A percentile compares a stretch with the other conserved stretches of the same genome.
Evolutionary conservation across 2,888 invertebrate genomes (phyloP).

Genomic region (Euplagia quadripunctaria): DNA sequence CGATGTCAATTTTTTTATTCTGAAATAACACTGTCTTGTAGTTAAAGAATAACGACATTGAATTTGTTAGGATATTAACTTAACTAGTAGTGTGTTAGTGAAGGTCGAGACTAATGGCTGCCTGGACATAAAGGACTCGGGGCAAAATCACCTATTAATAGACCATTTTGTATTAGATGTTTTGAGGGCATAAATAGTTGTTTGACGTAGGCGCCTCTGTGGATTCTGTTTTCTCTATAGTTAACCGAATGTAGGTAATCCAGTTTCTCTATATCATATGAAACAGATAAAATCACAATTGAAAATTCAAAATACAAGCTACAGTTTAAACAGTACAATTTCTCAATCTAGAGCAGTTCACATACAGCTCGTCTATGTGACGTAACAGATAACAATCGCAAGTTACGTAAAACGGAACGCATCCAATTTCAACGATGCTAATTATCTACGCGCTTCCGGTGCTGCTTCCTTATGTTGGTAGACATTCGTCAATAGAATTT

Average conservation of each 20-base stretch:
- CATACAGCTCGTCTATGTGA: constrained; percentile 46
- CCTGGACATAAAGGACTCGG: too few species aligned
- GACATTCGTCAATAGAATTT: constrained; percentile 15
- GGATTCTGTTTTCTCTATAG: too few species aligned
- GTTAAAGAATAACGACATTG: too few species aligned
- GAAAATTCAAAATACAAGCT: constrained; percentile 19
- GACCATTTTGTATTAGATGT: too few species aligned
- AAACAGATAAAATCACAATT: constrained; percentile 19
- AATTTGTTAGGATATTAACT: too few species aligned
- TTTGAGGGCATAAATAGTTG: too few species aligned
- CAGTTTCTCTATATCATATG: constrained; percentile 9
- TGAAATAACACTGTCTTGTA: too few species aligned
- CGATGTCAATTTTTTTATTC: too few species aligned
- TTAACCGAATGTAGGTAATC: not conserved
- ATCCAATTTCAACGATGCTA: constrained; percentile 39
- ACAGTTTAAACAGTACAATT: constrained; percentile 34
- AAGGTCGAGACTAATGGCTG: too few species aligned
- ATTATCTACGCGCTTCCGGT: constrained; percentile 46
- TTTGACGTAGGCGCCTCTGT: too few species aligned
- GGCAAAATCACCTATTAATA: too few species aligned
- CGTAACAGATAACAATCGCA: constrained; percentile 48
- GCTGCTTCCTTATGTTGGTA: constrained; percentile 30
- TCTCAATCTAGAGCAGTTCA: constrained; percentile 46
- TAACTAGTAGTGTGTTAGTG: too few species aligned
- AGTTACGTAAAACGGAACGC: constrained; percentile 45